A percentile compares a stretch with the other conserved stretches of the same genome.
Evolutionary conservation across 2,888 invertebrate genomes (phyloP).

Genomic region (Phengaris arion): DNA sequence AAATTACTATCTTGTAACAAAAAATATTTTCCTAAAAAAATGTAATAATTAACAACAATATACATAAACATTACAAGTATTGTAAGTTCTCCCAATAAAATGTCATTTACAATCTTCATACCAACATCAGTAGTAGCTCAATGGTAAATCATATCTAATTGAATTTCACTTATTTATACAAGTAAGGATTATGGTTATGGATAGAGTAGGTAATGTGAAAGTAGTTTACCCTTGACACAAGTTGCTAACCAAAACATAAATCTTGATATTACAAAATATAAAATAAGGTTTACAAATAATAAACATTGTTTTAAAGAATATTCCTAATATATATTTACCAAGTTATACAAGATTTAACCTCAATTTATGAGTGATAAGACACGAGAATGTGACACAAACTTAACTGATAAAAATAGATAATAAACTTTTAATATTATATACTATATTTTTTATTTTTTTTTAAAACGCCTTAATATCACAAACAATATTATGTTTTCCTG

Average conservation of each 20-base stretch:
- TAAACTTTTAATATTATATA: not conserved
- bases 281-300: slow-evolving; percentile 1
- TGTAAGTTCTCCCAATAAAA: too few species aligned
- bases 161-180: not conserved
- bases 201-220: slow-evolving; percentile 14
- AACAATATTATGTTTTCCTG: not conserved
- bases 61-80: too few species aligned
- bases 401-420: slow-evolving; percentile 31
- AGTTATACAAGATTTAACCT: slow-evolving; percentile 14
- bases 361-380: slow-evolving; percentile 22
- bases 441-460: not conserved
- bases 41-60: too few species aligned
- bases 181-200: slow-evolving; percentile 6
- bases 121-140: too few species aligned
- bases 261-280: slow-evolving; percentile 18
- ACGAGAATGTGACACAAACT: slow-evolving; percentile 13
- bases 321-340: slow-evolving; percentile 21
- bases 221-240: slow-evolving; percentile 19
- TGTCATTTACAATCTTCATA: too few species aligned
- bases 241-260: slow-evolving; percentile 1
- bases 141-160: too few species aligned
- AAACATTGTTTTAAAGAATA: slow-evolving; percentile 28
- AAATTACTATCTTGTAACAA: too few species aligned
- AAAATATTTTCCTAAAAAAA: too few species aligned
- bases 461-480: not conserved